These are phyloP conservation scores for Dusona sp. DNA, from an alignment of 2,888 invertebrate genomes.

Conservation along the genomic window DNA sequence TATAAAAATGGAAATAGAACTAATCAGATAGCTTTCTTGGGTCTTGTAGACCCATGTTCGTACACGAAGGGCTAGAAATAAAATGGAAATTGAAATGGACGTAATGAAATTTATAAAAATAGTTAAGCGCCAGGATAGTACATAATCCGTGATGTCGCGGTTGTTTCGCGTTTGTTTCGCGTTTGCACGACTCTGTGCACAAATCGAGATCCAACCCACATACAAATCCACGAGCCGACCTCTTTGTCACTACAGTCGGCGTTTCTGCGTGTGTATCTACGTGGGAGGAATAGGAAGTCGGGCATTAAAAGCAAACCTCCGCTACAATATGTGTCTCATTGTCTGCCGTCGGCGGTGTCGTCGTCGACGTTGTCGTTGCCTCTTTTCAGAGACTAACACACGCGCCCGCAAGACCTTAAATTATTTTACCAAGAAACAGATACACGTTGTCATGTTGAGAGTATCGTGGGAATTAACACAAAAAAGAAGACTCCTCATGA, in stretches of 20 bases:
- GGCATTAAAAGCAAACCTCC: conserved; percentile 79
- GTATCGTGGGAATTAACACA: conserved; percentile 1
- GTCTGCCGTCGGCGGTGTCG: background rate
- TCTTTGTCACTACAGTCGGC: conserved; percentile 71
- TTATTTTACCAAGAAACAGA: conserved; percentile 16
- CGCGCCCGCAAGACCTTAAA: background rate
- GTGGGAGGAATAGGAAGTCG: conserved; percentile 82
- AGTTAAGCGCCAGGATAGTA: conserved; percentile 62
- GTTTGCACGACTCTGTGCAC: conserved; percentile 53
- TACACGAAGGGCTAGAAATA: background rate
- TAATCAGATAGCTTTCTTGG: background rate
- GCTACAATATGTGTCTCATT: conserved; percentile 61
- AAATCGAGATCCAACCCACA: conserved; percentile 58
- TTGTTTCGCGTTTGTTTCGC: conserved; percentile 53
- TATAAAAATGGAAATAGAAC: background rate
- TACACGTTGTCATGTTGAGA: background rate
- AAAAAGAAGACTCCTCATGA: background rate
- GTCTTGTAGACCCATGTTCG: background rate
- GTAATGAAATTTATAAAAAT: background rate
- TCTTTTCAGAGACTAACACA: background rate
- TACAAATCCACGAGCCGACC: conserved; percentile 55
- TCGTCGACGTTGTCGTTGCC: background rate
- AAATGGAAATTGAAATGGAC: background rate
- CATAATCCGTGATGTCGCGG: conserved; percentile 62
- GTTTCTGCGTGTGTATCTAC: conserved; percentile 74